Base-by-base conservation (phyloP, 2,888 invertebrate genomes). In the Ethmia dodecea region DNA sequence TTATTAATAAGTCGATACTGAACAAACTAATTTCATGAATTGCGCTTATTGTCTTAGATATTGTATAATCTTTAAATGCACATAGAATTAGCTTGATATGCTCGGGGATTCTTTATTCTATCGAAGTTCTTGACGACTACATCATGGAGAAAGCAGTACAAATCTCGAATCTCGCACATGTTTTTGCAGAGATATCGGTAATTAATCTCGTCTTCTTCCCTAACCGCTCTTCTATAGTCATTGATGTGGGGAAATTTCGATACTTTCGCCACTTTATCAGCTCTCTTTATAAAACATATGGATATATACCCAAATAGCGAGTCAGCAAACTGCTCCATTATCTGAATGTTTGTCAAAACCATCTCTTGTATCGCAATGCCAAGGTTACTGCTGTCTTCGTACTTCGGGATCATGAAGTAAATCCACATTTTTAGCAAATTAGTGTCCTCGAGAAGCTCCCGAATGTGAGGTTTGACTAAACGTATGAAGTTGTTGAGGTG, bases 81-180 rank as follows among this genome's bases (percentile, higher is more conserved):
- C n/a, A n/a, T n/a, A n/a, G n/a, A n/a, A n/a, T n/a, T n/a, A n/a
- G n/a, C n/a, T n/a, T n/a, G n/a, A n/a, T n/a, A n/a, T n/a, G n/a
- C n/a, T n/a, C 35, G 35, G 2, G 35, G 35, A 13, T 11, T 30
- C 14, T 35, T 35, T 5, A 35, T 35, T 15, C 26, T 35, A 3
- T 35, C 35, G 13, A 35, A 13, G 13, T 35, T 35, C 11, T 35
- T 35, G 12, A 27, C 5, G n/a, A 99, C 97, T 69, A 99, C 93
- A 80, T 99, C 99, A 73, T 99, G 98, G 31, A 99, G 88, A 24
- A 97, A 95, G 45, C 98, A 97, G 80, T 99, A 99, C 63, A 98
- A 94, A 86, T 99, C 99, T 58, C 99, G 92, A 41, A 98, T 93
- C 84, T 99, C 98, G 49, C 95, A 94, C 86, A 98, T 92, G 24